Base-by-base conservation (phyloP, 2,113 vertebrate species). In the Antechinus stuartii region DNA sequence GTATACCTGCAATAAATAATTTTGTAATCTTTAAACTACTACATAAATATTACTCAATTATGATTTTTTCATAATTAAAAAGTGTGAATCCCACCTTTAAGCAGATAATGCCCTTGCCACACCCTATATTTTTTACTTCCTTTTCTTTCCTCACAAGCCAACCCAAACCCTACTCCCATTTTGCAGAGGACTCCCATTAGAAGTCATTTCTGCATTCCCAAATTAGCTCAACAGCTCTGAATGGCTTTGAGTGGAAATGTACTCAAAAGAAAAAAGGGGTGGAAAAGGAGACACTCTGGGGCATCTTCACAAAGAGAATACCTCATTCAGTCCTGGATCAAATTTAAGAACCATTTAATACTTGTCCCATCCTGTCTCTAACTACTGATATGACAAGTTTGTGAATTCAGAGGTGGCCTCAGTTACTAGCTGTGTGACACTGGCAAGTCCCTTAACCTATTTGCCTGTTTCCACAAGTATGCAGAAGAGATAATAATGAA, bases 121-220 rank as follows among this genome's bases (percentile, higher is more conserved):
- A 30, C 76, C 42, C 95, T 94, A n/a, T 93, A 47, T 94, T 94
- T 49, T 93, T 54, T 55, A 47, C 46, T 92, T 3, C 25, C 76
- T 90, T 95, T 97, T 84, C 49, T 95, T 97, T 93, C 91, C 90
- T 54, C 30, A 90, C 0, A 57, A 16, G 55, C 14, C 24, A 94
- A 57, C 27, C 91, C 93, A 96, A 96, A 94, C 3, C 94, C 52
- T 90, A 35, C 3, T 47, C 53, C 8, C 42, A 8, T 4, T 42
- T 94, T 91, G n/a, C 5, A 94, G 24, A 52, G 94, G 54, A 90
- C 61, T 26, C n/a, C 27, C 61, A 92, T 91, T 47, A 68, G 91
- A 93, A 89, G 23, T 52, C 68, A 25, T 84, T 25, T 57, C 84
- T 96, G 26, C 93, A 10, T 93, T 46, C 35, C 19, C 76, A 93